Percentiles rank a stretch among this genome's conserved stretches.
These are phyloP conservation scores for Beroe ovata DNA, from an alignment of 37 sponge, comb jelly and placozoan species.

Conservation along the genomic window DNA sequence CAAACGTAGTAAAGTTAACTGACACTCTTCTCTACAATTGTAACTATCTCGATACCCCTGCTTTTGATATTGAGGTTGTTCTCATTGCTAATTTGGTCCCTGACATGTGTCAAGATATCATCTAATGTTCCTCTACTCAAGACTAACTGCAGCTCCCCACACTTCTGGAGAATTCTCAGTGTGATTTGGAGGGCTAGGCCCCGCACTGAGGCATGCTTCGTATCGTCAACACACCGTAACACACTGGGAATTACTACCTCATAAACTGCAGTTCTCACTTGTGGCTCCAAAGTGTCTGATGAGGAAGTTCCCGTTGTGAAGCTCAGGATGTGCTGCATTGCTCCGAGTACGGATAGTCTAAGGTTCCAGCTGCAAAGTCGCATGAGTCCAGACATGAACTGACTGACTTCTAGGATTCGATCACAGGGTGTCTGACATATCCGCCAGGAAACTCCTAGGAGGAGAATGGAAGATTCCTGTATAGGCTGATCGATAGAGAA, in stretches of 20 bases:
- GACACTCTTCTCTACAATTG: not conserved
- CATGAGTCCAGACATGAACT: slow-evolving; percentile 8
- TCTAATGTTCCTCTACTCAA: not conserved
- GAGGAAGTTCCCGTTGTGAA: not conserved
- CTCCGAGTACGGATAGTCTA: not conserved
- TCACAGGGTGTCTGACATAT: not conserved
- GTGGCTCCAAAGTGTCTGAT: not conserved
- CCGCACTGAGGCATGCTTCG: slow-evolving; percentile 21
- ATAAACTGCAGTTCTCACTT: not conserved
- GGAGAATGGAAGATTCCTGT: slow-evolving; percentile 5
- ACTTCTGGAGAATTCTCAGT: not conserved
- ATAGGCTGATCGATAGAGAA: not conserved
- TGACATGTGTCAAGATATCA: not conserved
- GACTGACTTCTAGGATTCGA: not conserved
- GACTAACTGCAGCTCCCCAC: not conserved
- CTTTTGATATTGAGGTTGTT: slow-evolving; percentile 25
- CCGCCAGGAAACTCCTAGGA: slow-evolving; percentile 11
- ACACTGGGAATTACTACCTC: not conserved
- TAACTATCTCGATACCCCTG: slow-evolving; percentile 42
- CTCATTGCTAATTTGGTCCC: slow-evolving; percentile 43
- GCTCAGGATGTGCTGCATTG: not conserved
- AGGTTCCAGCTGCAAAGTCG: slow-evolving; percentile 30
- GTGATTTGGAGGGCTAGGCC: not conserved
- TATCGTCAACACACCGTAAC: slow-evolving; percentile 44
- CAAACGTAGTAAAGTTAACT: no score